Percentiles rank a stretch among this genome's conserved stretches.
phyloP scores from a whole-genome alignment of 2,113 vertebrate genomes.

The Alethe castanea region DNA sequence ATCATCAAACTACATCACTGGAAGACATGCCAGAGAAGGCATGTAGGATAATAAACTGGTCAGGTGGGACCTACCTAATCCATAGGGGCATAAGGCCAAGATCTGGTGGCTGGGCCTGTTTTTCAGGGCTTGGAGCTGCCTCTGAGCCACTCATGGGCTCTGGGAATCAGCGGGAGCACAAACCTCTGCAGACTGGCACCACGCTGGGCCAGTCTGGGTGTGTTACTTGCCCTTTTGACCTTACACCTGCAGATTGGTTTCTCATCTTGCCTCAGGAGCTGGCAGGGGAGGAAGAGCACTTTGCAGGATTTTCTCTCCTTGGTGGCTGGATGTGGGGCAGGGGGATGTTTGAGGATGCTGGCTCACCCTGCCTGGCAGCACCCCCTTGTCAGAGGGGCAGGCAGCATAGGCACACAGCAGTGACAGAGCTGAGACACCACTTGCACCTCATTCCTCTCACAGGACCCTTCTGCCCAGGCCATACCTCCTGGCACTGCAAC shows the following conservation, averaged over 20 bases:
- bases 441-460: not conserved
- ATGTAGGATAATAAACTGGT: not conserved
- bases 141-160: not conserved
- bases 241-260: not conserved
- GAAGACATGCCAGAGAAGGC: not conserved
- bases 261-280: not conserved
- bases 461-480: accelerated
- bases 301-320: not conserved
- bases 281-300: not conserved
- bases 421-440: not conserved
- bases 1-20: not conserved
- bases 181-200: not conserved
- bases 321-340: not conserved
- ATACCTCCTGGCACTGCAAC: not conserved
- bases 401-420: not conserved
- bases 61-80: not conserved
- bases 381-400: not conserved
- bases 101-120: not conserved
- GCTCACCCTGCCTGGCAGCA: not conserved
- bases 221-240: not conserved
- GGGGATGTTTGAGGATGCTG: not conserved
- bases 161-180: not conserved
- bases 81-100: not conserved
- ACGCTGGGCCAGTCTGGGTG: not conserved
- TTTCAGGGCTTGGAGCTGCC: not conserved